Conservation (phyloP, 2,888 invertebrate species). For the Iphiclides podalirius region DNA sequence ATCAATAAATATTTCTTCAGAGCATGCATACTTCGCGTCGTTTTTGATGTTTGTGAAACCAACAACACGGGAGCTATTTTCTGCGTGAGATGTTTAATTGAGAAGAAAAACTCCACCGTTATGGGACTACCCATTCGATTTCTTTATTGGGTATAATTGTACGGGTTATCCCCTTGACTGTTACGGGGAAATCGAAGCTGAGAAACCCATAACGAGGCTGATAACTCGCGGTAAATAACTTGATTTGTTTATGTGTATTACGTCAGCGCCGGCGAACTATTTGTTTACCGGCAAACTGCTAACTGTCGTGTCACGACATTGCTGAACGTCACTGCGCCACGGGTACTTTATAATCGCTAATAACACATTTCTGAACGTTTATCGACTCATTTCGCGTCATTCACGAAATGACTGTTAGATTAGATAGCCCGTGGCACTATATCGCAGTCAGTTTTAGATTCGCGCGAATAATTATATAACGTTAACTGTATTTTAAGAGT, state of each 20-base stretch:
- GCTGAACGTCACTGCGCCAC: constrained; percentile 15
- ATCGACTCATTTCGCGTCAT: constrained; percentile 13
- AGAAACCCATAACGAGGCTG: neutral
- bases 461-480: neutral
- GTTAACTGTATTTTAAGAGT: neutral
- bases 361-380: constrained; percentile 5
- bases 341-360: constrained; percentile 10
- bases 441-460: neutral
- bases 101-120: no score
- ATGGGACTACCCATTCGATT: no score
- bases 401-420: constrained; percentile 6
- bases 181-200: constrained; percentile 6
- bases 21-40: no score
- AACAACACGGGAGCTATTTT: no score
- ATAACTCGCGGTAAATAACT: constrained; percentile 16
- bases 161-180: neutral
- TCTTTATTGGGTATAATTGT: no score
- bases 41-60: no score
- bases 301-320: constrained; percentile 19
- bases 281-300: constrained; percentile 15
- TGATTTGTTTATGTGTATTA: constrained; percentile 20
- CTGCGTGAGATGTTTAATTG: no score
- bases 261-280: no score
- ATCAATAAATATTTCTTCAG: no score
- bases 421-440: constrained; percentile 1